Conservation (phyloP, 53 echinoderm and acorn worm species). For the Luidia sarsii region DNA sequence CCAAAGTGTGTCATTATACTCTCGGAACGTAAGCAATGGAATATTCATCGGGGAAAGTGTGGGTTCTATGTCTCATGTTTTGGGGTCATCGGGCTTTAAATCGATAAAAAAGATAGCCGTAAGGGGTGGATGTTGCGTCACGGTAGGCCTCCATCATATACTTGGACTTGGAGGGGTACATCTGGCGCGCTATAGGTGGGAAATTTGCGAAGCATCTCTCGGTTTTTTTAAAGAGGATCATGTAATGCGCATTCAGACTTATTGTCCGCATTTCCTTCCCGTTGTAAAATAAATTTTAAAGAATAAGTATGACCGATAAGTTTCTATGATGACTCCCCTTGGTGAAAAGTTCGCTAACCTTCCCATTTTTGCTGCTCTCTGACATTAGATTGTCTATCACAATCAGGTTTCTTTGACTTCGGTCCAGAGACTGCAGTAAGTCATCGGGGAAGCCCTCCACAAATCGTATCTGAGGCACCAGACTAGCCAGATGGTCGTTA, state of each 20-base stretch:
- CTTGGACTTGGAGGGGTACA: slow-evolving; percentile 64
- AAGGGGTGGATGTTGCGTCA: slow-evolving; percentile 49
- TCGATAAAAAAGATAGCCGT: slow-evolving; percentile 66
- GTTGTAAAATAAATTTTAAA: slow-evolving; percentile 69
- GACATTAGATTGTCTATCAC: slow-evolving; percentile 74
- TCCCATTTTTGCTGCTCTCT: slow-evolving; percentile 52
- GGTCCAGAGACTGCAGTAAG: slow-evolving; percentile 40
- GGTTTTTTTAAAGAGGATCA: slow-evolving; percentile 46
- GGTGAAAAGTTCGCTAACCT: slow-evolving; percentile 62
- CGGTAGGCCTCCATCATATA: slow-evolving; percentile 56
- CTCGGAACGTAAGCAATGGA: slow-evolving; percentile 53
- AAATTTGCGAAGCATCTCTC: slow-evolving; percentile 67
- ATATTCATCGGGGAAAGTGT: slow-evolving; percentile 60
- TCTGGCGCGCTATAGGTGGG: slow-evolving; percentile 64
- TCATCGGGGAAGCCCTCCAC: slow-evolving; percentile 67
- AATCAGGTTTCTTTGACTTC: slow-evolving; percentile 41
- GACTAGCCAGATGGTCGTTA: slow-evolving; percentile 47
- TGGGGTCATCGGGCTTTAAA: slow-evolving; percentile 64
- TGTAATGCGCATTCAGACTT: slow-evolving; percentile 72
- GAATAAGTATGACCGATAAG: slow-evolving; percentile 64
- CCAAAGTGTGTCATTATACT: neutral
- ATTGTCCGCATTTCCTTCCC: slow-evolving; percentile 72
- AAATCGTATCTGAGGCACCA: slow-evolving; percentile 35
- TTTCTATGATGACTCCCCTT: slow-evolving; percentile 79
- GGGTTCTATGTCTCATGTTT: slow-evolving; percentile 48